Evolutionary conservation across 2,888 invertebrate species (phyloP), one percentile per base, ranked within the genome.

Genomic region (Baccha elongata): DNA sequence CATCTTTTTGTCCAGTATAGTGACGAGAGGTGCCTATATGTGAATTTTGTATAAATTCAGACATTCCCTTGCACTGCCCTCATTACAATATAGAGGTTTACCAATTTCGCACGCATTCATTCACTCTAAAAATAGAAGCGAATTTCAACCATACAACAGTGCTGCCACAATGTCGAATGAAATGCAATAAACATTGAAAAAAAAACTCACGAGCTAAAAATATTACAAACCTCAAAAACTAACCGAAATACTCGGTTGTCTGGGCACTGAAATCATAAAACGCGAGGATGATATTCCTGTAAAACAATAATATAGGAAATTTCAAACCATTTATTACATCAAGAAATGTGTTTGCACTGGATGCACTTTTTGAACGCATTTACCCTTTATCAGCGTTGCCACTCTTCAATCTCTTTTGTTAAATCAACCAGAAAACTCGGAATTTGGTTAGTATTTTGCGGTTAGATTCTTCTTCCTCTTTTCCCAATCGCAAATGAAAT

Each of bases 141-240:
- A 19, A 7, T 53, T 21, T 53, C 19, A n/a, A 15, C 48, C 15
- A 29, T 29, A 8, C 11, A 17, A 15, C 11, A 17, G 3, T n/a
- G 3, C 11, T 11, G 17, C 29, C 17, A 11, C 44, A 55, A 15
- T 42, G 17, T 42, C 40, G 53, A 76, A 78, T 69, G 37, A 69
- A 69, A 64, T 44, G 46, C 26, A 21, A 29, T 53, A 53, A 69
- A 68, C 42, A 74, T 42, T 37, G n/a, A 58, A 71, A 60, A 53
- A 37, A 40, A 3, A n/a, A 19, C 58, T 37, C 40, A 10, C 40
- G 6, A 53, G 71, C 17, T 40, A 55, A 73, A 78, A 83, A 83
- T 83, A 78, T 78, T 62, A 78, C 72, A 83, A 83, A 83, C 83
- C 83, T 78, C 83, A 76, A 72, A 81, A 76, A 81, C 81, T 81